A percentile compares a stretch with the other conserved stretches of the same genome.
Evolutionary conservation across 2,888 invertebrate genomes (phyloP).

Genomic region (Phoenoteleia sp.): DNA sequence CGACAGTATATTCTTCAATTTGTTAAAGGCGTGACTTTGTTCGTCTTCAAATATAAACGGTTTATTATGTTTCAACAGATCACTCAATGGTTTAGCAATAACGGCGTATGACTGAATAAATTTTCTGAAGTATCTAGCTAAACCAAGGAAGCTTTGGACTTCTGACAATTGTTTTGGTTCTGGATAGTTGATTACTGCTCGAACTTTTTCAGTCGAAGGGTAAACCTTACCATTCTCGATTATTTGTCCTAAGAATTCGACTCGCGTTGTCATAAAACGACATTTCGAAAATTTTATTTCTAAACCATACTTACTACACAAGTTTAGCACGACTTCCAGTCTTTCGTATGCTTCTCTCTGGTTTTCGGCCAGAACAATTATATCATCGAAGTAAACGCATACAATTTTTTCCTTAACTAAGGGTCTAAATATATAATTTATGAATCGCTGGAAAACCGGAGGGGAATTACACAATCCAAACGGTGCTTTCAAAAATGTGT

Average conservation of each 20-base stretch:
- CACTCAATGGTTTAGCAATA: not conserved
- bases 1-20: not conserved
- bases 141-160: not conserved
- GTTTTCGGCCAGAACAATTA: conserved; percentile 13
- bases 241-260: not conserved
- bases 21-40: not conserved
- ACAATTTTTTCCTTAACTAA: conserved; percentile 11
- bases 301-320: conserved; percentile 32
- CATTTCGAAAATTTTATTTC: conserved; percentile 30
- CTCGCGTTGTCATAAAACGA: not conserved
- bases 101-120: not conserved
- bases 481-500: conserved; percentile 46
- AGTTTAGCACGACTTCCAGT: conserved; percentile 58
- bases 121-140: not conserved
- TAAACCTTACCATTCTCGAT: not conserved
- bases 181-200: not conserved
- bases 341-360: not conserved
- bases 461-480: conserved; percentile 50
- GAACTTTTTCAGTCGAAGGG: not conserved
- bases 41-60: not conserved
- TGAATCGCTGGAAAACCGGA: conserved; percentile 33
- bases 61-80: not conserved
- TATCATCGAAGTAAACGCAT: conserved; percentile 33
- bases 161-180: not conserved
- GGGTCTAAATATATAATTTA: conserved; percentile 32